Evolutionary conservation across 1,140 invertebrate species (phyloP).

Genomic region (Wiebesia pumilae): DNA sequence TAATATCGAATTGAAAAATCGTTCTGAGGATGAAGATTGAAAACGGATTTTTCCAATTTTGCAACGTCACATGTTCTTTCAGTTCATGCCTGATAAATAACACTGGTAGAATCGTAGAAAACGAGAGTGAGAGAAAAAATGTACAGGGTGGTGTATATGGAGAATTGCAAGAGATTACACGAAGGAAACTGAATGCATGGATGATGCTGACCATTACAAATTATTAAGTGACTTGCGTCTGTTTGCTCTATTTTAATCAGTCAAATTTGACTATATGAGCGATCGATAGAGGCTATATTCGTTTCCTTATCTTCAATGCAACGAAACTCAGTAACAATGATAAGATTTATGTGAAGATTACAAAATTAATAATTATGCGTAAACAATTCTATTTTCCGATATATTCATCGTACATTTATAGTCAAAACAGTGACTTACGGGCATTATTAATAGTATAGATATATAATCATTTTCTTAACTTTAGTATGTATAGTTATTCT

Average conservation of each 20-base stretch:
- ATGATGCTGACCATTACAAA: conserved; percentile 33
- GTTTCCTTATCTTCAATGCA: no score
- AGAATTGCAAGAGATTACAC: conserved; percentile 43
- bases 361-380: no score
- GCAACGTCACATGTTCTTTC: conserved; percentile 20
- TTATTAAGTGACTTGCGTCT: conserved; percentile 27
- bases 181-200: background rate
- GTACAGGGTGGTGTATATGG: background rate
- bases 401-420: no score
- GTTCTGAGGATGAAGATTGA: conserved; percentile 31
- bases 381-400: no score
- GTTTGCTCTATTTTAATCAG: background rate
- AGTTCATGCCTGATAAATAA: background rate
- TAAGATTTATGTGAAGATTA: no score
- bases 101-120: background rate
- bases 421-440: no score
- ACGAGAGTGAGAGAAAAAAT: background rate
- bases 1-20: conserved; percentile 41
- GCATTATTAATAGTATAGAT: no score
- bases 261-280: background rate
- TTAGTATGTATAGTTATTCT: no score
- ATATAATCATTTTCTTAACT: no score
- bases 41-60: conserved; percentile 45
- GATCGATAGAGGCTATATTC: background rate
- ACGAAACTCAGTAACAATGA: no score